phyloP scores from a whole-genome alignment of 2,113 vertebrate genomes.

The Gymnorhina tibicen region DNA sequence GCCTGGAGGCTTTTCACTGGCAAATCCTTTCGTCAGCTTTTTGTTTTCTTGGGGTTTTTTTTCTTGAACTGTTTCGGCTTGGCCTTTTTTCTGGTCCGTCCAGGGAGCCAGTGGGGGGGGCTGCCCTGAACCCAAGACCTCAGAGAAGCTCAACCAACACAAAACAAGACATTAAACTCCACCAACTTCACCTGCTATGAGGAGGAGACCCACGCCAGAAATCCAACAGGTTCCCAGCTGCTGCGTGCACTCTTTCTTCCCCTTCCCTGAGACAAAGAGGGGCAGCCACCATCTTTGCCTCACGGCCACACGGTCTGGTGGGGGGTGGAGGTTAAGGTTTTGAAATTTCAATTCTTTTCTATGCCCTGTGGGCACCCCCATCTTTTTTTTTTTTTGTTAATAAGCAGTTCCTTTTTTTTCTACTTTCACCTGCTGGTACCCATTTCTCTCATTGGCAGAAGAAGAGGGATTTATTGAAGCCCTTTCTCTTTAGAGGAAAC shows the following conservation, averaged over 20 bases:
- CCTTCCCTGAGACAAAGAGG: not conserved
- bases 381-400: not conserved
- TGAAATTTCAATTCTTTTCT: not conserved
- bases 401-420: too few relatives aligned
- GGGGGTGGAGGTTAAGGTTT: not conserved
- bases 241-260: not conserved
- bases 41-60: not conserved
- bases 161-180: not conserved
- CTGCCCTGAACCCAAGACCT: accelerated
- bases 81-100: too few relatives aligned
- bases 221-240: not conserved
- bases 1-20: not conserved
- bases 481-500: not conserved
- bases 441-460: not conserved
- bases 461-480: not conserved
- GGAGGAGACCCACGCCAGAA: not conserved
- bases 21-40: not conserved
- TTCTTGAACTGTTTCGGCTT: not conserved
- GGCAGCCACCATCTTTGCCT: not conserved
- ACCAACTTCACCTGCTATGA: not conserved
- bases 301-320: not conserved
- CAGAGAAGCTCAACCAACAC: not conserved
- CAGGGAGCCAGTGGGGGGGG: too few relatives aligned
- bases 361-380: not conserved
- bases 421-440: not conserved